A percentile compares a stretch with the other conserved stretches of the same genome.
These are phyloP conservation scores for Dendrocopos noguchii DNA, from an alignment of 2,113 vertebrate genomes.

Conservation along the genomic window DNA sequence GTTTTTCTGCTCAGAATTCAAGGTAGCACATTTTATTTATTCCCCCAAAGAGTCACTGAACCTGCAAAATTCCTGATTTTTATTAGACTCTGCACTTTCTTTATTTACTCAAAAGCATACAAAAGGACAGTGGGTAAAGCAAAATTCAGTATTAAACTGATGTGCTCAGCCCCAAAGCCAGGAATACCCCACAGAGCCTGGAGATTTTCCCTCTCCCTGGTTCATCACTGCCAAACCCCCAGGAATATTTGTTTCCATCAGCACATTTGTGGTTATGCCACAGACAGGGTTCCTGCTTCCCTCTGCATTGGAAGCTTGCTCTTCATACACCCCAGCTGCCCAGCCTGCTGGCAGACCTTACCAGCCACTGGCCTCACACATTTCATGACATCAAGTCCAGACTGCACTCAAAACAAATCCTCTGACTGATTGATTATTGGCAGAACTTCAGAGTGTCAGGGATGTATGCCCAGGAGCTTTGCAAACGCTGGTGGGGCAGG, in stretches of 20 bases:
- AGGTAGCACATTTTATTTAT: neutral
- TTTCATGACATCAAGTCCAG: neutral
- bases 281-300: neutral
- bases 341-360: neutral
- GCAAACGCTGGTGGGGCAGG: constrained; percentile 28
- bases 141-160: neutral
- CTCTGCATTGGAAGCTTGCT: neutral
- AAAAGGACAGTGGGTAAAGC: neutral
- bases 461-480: constrained; percentile 44
- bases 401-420: constrained; percentile 38
- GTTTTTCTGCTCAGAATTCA: neutral
- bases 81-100: neutral
- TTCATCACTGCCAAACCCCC: neutral
- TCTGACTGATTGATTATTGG: constrained; percentile 49
- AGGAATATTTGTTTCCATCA: neutral
- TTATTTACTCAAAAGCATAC: neutral
- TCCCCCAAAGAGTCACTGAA: neutral
- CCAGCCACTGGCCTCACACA: neutral
- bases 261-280: accelerated
- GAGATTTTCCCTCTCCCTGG: neutral
- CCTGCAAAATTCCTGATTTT: neutral
- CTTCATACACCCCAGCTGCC: neutral
- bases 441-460: constrained; percentile 23
- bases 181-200: neutral
- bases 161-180: neutral